phyloP scores from a whole-genome alignment of 2,797 vertebrate genomes.

The Rhinella marina region DNA sequence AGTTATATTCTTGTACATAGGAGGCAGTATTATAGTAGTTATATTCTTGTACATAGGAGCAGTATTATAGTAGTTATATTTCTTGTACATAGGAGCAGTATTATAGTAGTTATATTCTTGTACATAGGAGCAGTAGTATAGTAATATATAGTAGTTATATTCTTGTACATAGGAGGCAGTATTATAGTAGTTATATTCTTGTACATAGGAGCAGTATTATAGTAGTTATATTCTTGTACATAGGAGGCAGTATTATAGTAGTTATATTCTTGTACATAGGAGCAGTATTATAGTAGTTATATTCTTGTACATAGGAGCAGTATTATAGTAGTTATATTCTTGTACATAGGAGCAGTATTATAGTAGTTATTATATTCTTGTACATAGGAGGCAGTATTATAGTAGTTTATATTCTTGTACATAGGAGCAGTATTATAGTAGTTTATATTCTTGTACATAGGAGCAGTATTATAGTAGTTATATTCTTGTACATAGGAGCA shows the following conservation, averaged over 20 bases:
- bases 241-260: not conserved
- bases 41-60: too few relatives aligned
- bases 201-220: not conserved
- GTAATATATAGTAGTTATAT: not conserved
- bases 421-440: not conserved
- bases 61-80: slow-evolving; percentile 3
- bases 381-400: not conserved
- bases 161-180: not conserved
- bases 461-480: not conserved
- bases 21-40: too few relatives aligned
- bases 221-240: not conserved
- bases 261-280: not conserved
- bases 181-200: slow-evolving; percentile 3
- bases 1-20: too few relatives aligned
- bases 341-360: not conserved
- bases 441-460: too few relatives aligned
- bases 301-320: not conserved
- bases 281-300: slow-evolving; percentile 4
- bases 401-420: slow-evolving; percentile 5
- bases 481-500: not conserved
- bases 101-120: not conserved
- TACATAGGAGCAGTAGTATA: not conserved
- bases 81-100: not conserved
- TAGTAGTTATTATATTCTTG: slow-evolving; percentile 1
- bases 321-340: slow-evolving; percentile 4